Percentiles rank a stretch among this genome's conserved stretches.
Evolutionary conservation across 64 coral and sea anemone species (phyloP).

Genomic region (Pachyseris speciosa): DNA sequence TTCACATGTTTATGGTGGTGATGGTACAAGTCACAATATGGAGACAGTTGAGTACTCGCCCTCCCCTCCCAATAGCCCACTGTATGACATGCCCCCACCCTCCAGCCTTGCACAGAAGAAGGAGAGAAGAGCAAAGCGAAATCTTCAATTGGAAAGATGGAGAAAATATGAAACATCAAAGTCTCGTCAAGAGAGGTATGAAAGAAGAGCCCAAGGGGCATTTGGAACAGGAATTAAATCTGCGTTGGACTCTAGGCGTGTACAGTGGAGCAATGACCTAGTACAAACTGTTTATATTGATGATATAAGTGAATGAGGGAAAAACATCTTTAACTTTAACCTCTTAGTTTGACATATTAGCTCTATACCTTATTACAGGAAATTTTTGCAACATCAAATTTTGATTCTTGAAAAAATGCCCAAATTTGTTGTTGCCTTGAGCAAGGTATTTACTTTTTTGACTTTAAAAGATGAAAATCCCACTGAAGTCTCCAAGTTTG

Average conservation of each 20-base stretch:
- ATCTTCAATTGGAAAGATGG: constrained; percentile 72
- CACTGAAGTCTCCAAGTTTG: no score
- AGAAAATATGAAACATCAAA: constrained; percentile 43
- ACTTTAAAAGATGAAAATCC: no score
- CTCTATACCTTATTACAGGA: no score
- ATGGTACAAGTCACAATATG: background rate
- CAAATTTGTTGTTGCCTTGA: no score
- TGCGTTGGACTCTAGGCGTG: background rate
- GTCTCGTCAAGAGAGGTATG: constrained; percentile 67
- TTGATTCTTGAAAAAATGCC: no score
- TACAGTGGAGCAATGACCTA: constrained; percentile 71
- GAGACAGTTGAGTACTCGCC: background rate
- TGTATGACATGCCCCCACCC: constrained; percentile 72
- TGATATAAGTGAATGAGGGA: background rate
- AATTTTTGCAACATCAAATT: no score
- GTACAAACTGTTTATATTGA: constrained; percentile 44
- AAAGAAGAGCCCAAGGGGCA: constrained; percentile 17
- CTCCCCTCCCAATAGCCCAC: constrained; percentile 59
- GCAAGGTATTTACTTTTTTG: no score
- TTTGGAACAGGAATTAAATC: background rate
- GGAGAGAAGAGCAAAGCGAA: constrained; percentile 58
- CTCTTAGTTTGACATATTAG: no score
- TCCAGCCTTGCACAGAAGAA: constrained; percentile 65
- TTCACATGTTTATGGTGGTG: background rate
- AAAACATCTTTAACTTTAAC: background rate